Evolutionary conservation across 2,888 invertebrate genomes (phyloP), one percentile per base, ranked within the genome.

Genomic region (Cephalotes varians): DNA sequence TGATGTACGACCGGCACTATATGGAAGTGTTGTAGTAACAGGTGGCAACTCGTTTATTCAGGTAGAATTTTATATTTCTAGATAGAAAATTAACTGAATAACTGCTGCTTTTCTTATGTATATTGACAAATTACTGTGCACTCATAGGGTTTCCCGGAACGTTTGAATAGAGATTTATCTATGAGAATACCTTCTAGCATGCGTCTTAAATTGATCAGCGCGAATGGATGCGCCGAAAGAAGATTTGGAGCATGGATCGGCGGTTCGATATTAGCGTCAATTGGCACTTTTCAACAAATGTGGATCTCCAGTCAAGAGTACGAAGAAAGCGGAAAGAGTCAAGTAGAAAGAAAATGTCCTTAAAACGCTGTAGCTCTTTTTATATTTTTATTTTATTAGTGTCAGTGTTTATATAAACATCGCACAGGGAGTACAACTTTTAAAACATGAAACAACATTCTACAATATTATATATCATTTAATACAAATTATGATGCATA

Each of bases 261-360:
- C 47, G 99, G 99, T 3, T 99, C 99, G 0, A 99, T 99, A 92
- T 95, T 99, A 67, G 99, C 99, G 0, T 99, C 99, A 0, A 97
- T 99, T 92, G 99, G 99, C 9, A 99, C 99, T 28, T 99, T 99
- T 96, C 99, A 99, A 93, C 99, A 99, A 95, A 99, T 99, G 98
- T 99, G 99, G 99, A 98, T 99, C 91, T 99, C 99, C 0, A 99
- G 99, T 91, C 99, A 99, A 94, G 99, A 99, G 95, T 99, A 99
- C 94, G 99, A 99, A 92, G 99, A 99, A 94, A 98, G 98, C 0
- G 99, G 99, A 34, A 99, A 99, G 93, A 97, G 97, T 54, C 99
- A 99, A 95, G 98, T 99, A 60, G 99, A 99, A 93, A 96, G 99
- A 93, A 99, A 99, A 95, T 98, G 98, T 91, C 98, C 98, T 80